Evolutionary conservation across 2,888 invertebrate genomes (phyloP).

Genomic region (Leptura quadrifasciata): DNA sequence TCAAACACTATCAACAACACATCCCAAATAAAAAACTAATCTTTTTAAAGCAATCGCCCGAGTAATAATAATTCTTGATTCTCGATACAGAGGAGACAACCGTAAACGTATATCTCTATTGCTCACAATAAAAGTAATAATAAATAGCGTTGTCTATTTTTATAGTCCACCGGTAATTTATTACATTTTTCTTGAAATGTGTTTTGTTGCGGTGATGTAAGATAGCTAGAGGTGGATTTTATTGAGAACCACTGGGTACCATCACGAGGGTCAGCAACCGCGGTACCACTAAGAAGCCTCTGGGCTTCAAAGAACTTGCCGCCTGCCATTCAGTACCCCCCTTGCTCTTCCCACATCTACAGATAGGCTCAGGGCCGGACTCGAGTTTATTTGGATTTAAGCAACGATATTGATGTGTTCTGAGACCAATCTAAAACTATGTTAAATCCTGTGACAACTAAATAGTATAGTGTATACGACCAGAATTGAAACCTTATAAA

Average conservation of each 20-base stretch:
- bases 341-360: conserved; percentile 49
- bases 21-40: not conserved
- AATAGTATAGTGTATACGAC: too few relatives aligned
- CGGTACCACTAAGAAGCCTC: conserved; percentile 65
- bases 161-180: conserved; percentile 17
- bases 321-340: conserved; percentile 64
- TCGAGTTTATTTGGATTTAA: not conserved
- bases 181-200: conserved; percentile 16
- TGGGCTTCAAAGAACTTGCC: conserved; percentile 67
- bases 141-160: conserved; percentile 29
- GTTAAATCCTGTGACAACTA: too few relatives aligned
- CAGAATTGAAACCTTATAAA: too few relatives aligned
- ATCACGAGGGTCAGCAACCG: conserved; percentile 65
- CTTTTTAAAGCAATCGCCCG: not conserved
- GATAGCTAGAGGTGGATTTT: conserved; percentile 24
- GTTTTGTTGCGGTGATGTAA: not conserved
- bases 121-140: conserved; percentile 27
- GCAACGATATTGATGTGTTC: too few relatives aligned
- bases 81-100: not conserved
- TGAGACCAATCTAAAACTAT: too few relatives aligned
- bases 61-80: not conserved
- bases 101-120: conserved; percentile 25
- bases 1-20: conserved; percentile 3
- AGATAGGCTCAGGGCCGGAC: conserved; percentile 34
- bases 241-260: conserved; percentile 46